These are phyloP conservation scores for Sipha maydis DNA, from an alignment of 2,888 invertebrate genomes.

Conservation along the genomic window DNA sequence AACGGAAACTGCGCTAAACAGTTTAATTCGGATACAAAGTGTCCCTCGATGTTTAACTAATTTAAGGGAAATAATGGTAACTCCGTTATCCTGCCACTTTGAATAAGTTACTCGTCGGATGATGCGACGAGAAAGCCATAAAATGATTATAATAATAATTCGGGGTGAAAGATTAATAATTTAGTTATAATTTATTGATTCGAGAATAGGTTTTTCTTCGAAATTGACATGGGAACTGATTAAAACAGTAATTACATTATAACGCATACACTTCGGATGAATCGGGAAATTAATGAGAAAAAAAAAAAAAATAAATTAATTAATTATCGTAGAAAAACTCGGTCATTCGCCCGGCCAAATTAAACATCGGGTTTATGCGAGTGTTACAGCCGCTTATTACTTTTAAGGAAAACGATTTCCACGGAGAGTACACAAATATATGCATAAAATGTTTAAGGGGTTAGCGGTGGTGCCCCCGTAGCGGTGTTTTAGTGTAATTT, in stretches of 20 bases:
- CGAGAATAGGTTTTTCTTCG: background rate
- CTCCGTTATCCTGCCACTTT: conserved; percentile 18
- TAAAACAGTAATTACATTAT: background rate
- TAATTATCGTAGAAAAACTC: background rate
- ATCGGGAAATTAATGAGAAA: background rate
- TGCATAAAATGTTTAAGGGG: background rate
- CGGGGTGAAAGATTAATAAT: conserved; percentile 17
- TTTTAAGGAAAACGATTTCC: conserved; percentile 2
- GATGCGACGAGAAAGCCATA: background rate
- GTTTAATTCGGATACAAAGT: conserved; percentile 42
- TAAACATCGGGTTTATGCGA: background rate
- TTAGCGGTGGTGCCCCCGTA: background rate
- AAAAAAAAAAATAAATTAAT: too few species aligned
- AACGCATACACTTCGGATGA: background rate
- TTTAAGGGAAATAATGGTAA: conserved; percentile 41
- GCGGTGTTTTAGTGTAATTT: conserved; percentile 36
- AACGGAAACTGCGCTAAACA: conserved; percentile 13
- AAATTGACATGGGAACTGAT: background rate
- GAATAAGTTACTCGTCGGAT: conserved; percentile 29
- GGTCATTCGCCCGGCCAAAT: background rate
- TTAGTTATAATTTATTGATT: background rate
- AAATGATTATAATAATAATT: conserved; percentile 6
- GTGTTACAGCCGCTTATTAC: background rate
- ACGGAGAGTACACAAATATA: background rate
- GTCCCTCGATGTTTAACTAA: conserved; percentile 44